phyloP scores from a whole-genome alignment of 2,797 vertebrate genomes.

The Helostoma temminkii region DNA sequence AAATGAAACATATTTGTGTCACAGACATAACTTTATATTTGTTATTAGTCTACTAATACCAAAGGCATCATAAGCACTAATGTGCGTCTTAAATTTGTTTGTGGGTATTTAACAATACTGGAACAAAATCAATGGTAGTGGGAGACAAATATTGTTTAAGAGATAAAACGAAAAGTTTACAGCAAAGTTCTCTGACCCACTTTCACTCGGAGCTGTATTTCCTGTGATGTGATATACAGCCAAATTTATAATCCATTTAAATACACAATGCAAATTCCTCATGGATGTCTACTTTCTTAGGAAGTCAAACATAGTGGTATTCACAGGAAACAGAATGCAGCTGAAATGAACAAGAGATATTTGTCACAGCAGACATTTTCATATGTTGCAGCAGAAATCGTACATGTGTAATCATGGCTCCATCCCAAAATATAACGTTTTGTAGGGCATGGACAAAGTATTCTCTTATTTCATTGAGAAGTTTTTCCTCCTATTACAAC shows the following conservation, averaged over 20 bases:
- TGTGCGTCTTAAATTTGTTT: neutral
- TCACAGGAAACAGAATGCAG: neutral
- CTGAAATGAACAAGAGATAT: neutral
- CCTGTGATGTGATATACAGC: neutral
- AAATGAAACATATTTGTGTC: constrained; percentile 3
- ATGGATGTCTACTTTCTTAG: neutral
- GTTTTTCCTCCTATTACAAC: too few relatives aligned
- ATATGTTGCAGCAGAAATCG: too few relatives aligned
- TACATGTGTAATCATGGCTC: neutral
- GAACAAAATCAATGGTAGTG: neutral
- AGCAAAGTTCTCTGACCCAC: neutral
- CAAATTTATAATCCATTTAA: constrained; percentile 15
- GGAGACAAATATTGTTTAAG: neutral
- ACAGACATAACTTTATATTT: neutral
- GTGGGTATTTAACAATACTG: too few relatives aligned
- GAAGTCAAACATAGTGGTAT: neutral
- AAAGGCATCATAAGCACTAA: neutral
- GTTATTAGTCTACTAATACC: too few relatives aligned
- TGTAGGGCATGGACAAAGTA: too few relatives aligned
- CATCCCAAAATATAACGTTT: neutral
- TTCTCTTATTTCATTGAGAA: too few relatives aligned
- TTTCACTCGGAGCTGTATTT: neutral
- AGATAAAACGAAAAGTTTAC: constrained; percentile 5
- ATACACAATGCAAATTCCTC: constrained; percentile 24
- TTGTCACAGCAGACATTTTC: neutral